A percentile compares a stretch with the other conserved stretches of the same genome.
phyloP scores from a whole-genome alignment of 2,797 vertebrate genomes.

The Epinephelus coioides region DNA sequence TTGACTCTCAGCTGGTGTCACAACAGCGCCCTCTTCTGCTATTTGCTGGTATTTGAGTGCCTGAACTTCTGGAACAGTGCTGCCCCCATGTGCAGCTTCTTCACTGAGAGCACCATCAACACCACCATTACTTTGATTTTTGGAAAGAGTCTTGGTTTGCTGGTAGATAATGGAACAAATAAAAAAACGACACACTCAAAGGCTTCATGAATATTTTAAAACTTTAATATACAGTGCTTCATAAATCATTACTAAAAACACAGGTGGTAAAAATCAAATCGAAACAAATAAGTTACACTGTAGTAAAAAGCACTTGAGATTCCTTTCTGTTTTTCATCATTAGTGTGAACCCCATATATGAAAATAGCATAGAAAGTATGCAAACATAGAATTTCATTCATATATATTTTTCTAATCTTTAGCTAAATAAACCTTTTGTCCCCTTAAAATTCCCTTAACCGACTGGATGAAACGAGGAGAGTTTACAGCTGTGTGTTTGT shows the following conservation, averaged over 20 bases:
- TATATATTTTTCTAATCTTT: slow-evolving; percentile 80
- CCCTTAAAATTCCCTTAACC: slow-evolving; percentile 78
- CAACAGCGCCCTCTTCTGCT: slow-evolving; percentile 29
- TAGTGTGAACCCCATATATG: slow-evolving; percentile 88
- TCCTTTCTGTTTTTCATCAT: slow-evolving; percentile 78
- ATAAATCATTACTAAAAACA: slow-evolving; percentile 88
- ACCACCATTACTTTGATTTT: not conserved
- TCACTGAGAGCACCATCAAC: not conserved
- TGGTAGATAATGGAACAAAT: fast-evolving
- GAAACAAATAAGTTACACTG: slow-evolving; percentile 88
- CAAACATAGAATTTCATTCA: slow-evolving; percentile 83
- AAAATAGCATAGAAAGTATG: slow-evolving; percentile 90
- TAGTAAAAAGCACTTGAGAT: slow-evolving; percentile 89
- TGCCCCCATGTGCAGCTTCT: slow-evolving; percentile 63
- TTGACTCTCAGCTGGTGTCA: not conserved
- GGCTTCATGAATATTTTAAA: slow-evolving; percentile 70
- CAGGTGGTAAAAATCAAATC: slow-evolving; percentile 86
- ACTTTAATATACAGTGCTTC: slow-evolving; percentile 85
- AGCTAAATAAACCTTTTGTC: slow-evolving; percentile 82
- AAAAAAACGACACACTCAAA: not conserved
- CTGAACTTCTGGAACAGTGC: slow-evolving; percentile 29
- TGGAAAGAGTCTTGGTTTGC: no score
- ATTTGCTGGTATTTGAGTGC: not conserved
- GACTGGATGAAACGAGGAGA: slow-evolving; percentile 71
- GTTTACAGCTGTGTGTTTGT: slow-evolving; percentile 65